A percentile compares a stretch with the other conserved stretches of the same genome.
Conservation (phyloP, 2,797 vertebrate species). For the Bryconaethiops microstoma region DNA sequence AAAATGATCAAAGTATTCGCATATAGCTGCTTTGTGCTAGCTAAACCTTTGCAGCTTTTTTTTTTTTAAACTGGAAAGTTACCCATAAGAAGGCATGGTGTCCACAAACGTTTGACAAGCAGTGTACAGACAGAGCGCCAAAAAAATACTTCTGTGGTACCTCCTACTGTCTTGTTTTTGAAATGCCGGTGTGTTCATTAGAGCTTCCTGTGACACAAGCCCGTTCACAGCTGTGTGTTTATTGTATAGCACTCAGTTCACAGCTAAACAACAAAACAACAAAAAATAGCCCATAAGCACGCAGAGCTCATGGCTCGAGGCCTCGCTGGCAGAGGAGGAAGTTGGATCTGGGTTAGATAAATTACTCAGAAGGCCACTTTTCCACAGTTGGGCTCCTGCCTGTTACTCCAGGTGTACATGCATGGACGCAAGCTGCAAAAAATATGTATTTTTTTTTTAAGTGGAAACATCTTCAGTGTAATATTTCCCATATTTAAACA, state of each 20-base stretch:
- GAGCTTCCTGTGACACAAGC: slow-evolving; percentile 23
- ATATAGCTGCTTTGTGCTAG: no score
- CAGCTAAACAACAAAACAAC: slow-evolving; percentile 20
- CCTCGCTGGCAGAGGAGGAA: slow-evolving; percentile 29
- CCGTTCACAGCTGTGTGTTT: slow-evolving; percentile 41
- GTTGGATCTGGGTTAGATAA: not conserved
- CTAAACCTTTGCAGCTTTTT: not conserved
- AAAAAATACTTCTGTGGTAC: not conserved
- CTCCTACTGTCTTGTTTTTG: not conserved
- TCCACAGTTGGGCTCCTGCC: slow-evolving; percentile 25
- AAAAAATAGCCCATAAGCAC: slow-evolving; percentile 12
- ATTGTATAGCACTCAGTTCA: slow-evolving; percentile 20
- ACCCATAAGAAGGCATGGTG: not conserved
- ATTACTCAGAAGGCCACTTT: not conserved
- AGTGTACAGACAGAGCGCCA: not conserved
- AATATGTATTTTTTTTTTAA: slow-evolving; percentile 9
- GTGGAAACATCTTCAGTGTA: not conserved
- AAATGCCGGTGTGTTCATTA: slow-evolving; percentile 22
- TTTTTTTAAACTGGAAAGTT: not conserved
- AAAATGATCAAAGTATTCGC: not conserved
- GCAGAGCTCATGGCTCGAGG: slow-evolving; percentile 53
- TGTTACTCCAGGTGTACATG: slow-evolving; percentile 26
- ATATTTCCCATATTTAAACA: not conserved
- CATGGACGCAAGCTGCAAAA: not conserved
- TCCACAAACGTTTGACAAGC: not conserved